Percentiles rank a stretch among this genome's conserved stretches.
These are phyloP conservation scores for Cygnus atratus DNA, from an alignment of 2,113 vertebrate genomes.

Conservation along the genomic window DNA sequence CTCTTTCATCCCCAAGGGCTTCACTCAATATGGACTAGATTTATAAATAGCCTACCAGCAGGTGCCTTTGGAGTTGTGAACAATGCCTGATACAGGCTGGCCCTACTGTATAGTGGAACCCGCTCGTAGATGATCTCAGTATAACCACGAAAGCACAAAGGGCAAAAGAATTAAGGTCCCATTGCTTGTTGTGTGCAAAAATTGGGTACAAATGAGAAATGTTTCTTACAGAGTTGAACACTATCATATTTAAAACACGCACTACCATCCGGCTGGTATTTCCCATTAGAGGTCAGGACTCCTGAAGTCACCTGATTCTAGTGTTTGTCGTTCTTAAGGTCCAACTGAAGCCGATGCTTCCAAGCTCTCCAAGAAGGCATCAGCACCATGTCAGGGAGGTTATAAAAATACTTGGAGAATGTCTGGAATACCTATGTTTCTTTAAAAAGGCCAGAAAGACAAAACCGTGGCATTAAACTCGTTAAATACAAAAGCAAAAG, in stretches of 20 bases:
- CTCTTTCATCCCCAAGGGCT: background rate
- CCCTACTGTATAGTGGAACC: background rate
- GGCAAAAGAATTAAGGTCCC: background rate
- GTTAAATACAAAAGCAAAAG: constrained; percentile 17
- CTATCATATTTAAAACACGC: background rate
- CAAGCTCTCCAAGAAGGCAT: background rate
- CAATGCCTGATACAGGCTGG: background rate
- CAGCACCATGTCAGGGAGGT: background rate
- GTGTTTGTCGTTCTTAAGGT: background rate
- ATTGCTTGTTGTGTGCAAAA: background rate
- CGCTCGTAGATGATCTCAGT: background rate
- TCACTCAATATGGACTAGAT: background rate
- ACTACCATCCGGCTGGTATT: background rate
- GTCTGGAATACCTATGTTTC: accelerated
- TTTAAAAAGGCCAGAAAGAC: background rate
- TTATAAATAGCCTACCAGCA: background rate
- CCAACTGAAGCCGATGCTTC: background rate
- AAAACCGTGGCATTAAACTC: background rate
- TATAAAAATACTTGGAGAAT: background rate
- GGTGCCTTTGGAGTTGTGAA: background rate
- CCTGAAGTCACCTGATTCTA: background rate
- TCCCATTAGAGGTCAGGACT: background rate
- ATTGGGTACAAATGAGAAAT: background rate
- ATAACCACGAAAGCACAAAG: background rate
- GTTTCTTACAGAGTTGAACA: background rate